Base-by-base conservation (phyloP, 2,888 invertebrate genomes). In the Acleris cristana region DNA sequence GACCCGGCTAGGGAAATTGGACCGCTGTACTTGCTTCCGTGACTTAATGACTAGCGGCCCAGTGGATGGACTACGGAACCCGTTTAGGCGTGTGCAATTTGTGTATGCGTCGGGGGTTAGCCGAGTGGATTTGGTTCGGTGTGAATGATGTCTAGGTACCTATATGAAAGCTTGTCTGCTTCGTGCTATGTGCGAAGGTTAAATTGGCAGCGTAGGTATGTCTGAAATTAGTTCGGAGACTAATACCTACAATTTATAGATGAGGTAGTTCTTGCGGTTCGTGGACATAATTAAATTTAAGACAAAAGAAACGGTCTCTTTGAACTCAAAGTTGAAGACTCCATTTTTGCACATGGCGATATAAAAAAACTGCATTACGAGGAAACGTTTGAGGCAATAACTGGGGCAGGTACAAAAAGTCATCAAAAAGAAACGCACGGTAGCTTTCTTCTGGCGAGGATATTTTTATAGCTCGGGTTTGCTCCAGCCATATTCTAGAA, bases 11-110 rank as follows among this genome's bases (percentile, higher is more conserved):
- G 84, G 90, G 90, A 90, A 91, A 91, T 91, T 90, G 90, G 90
- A 86, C 86, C 86, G 88, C 90, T 89, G 89, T 88, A 87, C 87
- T 87, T 81, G 87, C 89, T 90, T 92, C 92, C 92, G 92, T 78
- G 85, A 89, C 85, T 90, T 91, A 90, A 91, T 89, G 91, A 92
- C 92, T 90, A 82, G 84, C 84, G 83, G 86, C 84, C 89, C 88
- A 84, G 89, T 88, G 85, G 90, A 89, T 85, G 91, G 89, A 87
- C 90, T 86, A 79, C 85, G 85, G 85, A 92, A 92, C 88, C 88
- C 87, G 86, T 90, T 92, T 92, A 89, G 88, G 82, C 85, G 84
- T 84, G 83, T 87, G 88, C 88, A 89, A 92, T 91, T 91, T 91
- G 89, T 84, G 87, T 86, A 85, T 84, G 83, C 84, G 84, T 70